Base-by-base conservation (phyloP, 2,888 invertebrate species). In the Rambutsinella grinnellia region DNA sequence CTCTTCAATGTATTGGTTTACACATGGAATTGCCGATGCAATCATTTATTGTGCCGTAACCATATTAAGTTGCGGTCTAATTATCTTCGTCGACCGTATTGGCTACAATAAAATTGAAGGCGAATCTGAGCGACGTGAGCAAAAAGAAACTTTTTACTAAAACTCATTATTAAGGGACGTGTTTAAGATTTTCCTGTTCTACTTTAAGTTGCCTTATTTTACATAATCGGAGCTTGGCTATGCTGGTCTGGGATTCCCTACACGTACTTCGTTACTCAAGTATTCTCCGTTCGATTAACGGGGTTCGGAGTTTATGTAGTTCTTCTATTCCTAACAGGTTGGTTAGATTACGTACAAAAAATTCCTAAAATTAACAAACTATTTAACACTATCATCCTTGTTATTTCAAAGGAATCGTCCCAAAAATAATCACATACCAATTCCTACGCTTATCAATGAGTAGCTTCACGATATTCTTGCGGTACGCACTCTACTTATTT, bases 1-100 rank as follows among this genome's bases (percentile, higher is more conserved):
- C 28, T 78, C 86, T 1, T 56, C 85, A 10, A 84, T 85, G 3
- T 89, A 87, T 81, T 89, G 88, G 88, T 13, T 84, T 3, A 36
- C 68, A n/a, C 77, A 76, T 61, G 61, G 68, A n/a, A 44, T 72
- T 10, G 74, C 63, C 28, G 51, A 63, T 46, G 19, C 44, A 58
- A 15, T 26, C 19, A 1, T 5, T 54, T 3, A 8, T 72, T 3
- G 21, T 17, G 56, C 69, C 1, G 15, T 80, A 5, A 24, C 53
- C 8, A 1, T 46, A 8, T 46, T 78, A n/a, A 58, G 68, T 27
- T 58, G 63, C 19, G 78, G 17, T 1, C 17, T 68, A 15, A 17
- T 80, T 3, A 17, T 63, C 17, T 27, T 75, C 21, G 15, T 56
- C 17, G 77, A 80, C 24, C 23, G 27, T 17, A n/a, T 69, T 46